Base-by-base conservation (phyloP, 2,797 vertebrate species). In the Babyrousa celebensis region DNA sequence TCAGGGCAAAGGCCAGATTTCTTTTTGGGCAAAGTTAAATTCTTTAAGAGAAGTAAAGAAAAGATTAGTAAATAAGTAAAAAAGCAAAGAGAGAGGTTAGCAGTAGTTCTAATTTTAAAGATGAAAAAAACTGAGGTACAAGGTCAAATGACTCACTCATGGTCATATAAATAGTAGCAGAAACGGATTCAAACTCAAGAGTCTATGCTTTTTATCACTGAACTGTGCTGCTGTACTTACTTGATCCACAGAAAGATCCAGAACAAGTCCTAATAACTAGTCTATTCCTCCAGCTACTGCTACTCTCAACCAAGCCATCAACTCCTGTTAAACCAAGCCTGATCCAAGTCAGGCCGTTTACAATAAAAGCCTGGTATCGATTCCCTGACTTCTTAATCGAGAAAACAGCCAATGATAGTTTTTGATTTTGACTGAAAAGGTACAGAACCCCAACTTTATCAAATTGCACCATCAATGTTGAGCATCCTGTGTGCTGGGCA, bases 401-500 rank as follows among this genome's bases (percentile, higher is more conserved):
- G 63, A 83, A 94, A 58, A 62, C 5, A 95, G 32, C 14, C 63
- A 71, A 82, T 72, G 75, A 40, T 25, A 40, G 32, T 43, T 65
- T 17, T 80, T 91, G 12, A 40, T 68, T 93, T 52, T 16, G 18
- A 65, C 17, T 54, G 32, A 95, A 85, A 88, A 89, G 36, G 17
- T 54, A 25, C 7, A 52, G 43, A 8, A 48, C 7, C 20, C 65
- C 17, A 43, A 25, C 43, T 48, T 75, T 71, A n/a, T 20, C 70
- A 89, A 54, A 43, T 60, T 25, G 12, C 27, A 79, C 18, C 5
- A 32, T 27, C 25, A 16, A 36, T 16, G 9, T 12, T 23, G 56
- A 36, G 3, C 0, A 3, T 18, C 9, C 67, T 6, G 16, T 23
- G 0, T n/a, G 6, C 1, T 71, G 14, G 1, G 29, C 14, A 15